Evolutionary conservation across 2,797 vertebrate genomes (phyloP), one percentile per base, ranked within the genome.

Genomic region (Huso huso): DNA sequence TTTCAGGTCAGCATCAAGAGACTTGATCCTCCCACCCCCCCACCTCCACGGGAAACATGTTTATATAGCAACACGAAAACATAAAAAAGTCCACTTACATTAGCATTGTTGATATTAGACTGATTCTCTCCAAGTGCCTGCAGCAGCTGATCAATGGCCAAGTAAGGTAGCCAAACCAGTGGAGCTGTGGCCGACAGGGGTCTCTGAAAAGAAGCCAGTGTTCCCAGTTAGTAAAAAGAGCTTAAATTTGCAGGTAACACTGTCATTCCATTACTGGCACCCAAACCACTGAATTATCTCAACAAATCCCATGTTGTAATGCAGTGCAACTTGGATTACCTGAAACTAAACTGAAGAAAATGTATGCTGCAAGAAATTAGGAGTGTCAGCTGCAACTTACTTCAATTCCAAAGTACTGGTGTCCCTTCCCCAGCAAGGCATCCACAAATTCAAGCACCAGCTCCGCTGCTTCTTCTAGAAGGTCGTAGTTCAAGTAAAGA

Each of bases 341-440:
- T 10, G 4, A 63, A 8, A 6, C 7, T 1, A 60, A 59, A 2
- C 53, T 48, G 6, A 13, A n/a, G 8, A 49, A 53, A 66, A 11
- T 7, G 8, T 57, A 15, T 49, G 64, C 15, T 6, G 8, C 48
- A 18, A 51, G 10, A 23, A n/a, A 52, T 10, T 1, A 63, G 10
- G 49, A 61, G 63, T 12, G 23, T 6, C 6, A 0, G 8, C 1
- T 10, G 10, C 12, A 60, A 8, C 66, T 68, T 83, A 95, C 95
- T 92, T 97, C 85, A 1, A 98, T 94, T 23, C 94, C 93, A 50
- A 96, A 98, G 80, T 97, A 93, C 69, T 91, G 88, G 73, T 95
- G 93, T 70, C 96, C 95, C 74, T 88, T 93, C 11, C 95, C 96
- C 51, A 96, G 75, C 50, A 98, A 83, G 0, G 95, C 95, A 0